A percentile compares a stretch with the other conserved stretches of the same genome.
Conservation (phyloP, 2,797 vertebrate genomes). For the Helicolenus hilgendorfi region DNA sequence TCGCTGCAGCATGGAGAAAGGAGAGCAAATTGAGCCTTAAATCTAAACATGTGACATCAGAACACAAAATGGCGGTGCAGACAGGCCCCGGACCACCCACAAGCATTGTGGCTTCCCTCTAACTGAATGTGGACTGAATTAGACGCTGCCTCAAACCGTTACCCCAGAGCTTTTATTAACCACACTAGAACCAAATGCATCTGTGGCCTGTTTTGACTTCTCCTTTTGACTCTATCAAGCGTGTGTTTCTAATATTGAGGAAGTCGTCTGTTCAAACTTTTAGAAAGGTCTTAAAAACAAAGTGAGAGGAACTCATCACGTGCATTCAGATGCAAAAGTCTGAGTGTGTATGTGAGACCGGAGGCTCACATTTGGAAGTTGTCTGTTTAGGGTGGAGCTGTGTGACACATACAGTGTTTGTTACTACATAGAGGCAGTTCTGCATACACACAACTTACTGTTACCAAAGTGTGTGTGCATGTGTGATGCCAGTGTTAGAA, state of each 20-base stretch:
- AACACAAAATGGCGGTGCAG: slow-evolving; percentile 74
- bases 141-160: slow-evolving; percentile 61
- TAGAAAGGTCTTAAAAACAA: slow-evolving; percentile 10
- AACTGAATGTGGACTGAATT: slow-evolving; percentile 78
- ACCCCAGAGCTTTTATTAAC: slow-evolving; percentile 67
- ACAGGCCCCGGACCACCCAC: slow-evolving; percentile 74
- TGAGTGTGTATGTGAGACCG: neutral
- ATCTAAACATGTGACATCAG: slow-evolving; percentile 85
- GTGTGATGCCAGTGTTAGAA: slow-evolving; percentile 8
- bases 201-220: slow-evolving; percentile 72
- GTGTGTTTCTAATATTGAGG: slow-evolving; percentile 72
- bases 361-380: slow-evolving; percentile 1
- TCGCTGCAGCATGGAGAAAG: slow-evolving; percentile 39
- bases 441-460: slow-evolving; percentile 18
- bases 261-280: slow-evolving; percentile 58
- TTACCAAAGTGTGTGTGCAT: slow-evolving; percentile 7
- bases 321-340: slow-evolving; percentile 1
- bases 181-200: slow-evolving; percentile 62
- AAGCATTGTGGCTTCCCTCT: slow-evolving; percentile 63
- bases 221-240: slow-evolving; percentile 68
- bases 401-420: slow-evolving; percentile 25
- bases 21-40: slow-evolving; percentile 80
- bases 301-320: neutral
- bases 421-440: slow-evolving; percentile 4
- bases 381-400: slow-evolving; percentile 47